Base-by-base conservation (phyloP, 2,888 invertebrate genomes). In the Aromia moschata region DNA sequence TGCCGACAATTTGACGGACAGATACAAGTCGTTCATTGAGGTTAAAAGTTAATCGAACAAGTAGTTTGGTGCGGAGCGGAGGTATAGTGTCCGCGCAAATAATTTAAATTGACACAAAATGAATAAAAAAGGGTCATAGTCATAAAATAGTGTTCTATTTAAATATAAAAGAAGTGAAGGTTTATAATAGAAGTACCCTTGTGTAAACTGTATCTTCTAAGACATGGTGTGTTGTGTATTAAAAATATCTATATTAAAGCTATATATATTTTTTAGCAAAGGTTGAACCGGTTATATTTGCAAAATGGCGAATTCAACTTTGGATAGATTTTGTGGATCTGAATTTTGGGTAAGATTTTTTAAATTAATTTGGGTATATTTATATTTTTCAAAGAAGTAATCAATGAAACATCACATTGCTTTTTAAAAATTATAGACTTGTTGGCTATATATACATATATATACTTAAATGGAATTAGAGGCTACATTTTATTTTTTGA, bases 281-380 rank as follows among this genome's bases (percentile, higher is more conserved):
- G 30, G 38, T 49, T 41, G 15, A 18, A 20, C 54, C 37, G 49
- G 5, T 38, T 46, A 41, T 58, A 46, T 63, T 59, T 65, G 56
- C 66, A 79, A 79, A 74, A 84, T 83, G 83, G 82, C 80, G 74
- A 62, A 56, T 51, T 54, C 56, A 12, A 54, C 53, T 2, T 87
- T 92, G 85, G 90, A 91, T 80, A 83, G 84, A 71, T 92, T 91
- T 83, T 93, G 92, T 79, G 92, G 91, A 69, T 87, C 89, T 56
- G 80, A 81, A 79, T 92, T 92, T 85, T 93, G 92, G 92, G 92
- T 92, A 84, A 89, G 88, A 83, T 70, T 72, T 17, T 46, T 46
- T n/a, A n/a, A 25, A 20, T 25, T 43, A n/a, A 12, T 14, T 43
- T n/a, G 1, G 2, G 14, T 20, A 11, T 43, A 25, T 20, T 12